A percentile compares a stretch with the other conserved stretches of the same genome.
Conservation (phyloP, 1,140 invertebrate species). For the Riptortus pedestris region DNA sequence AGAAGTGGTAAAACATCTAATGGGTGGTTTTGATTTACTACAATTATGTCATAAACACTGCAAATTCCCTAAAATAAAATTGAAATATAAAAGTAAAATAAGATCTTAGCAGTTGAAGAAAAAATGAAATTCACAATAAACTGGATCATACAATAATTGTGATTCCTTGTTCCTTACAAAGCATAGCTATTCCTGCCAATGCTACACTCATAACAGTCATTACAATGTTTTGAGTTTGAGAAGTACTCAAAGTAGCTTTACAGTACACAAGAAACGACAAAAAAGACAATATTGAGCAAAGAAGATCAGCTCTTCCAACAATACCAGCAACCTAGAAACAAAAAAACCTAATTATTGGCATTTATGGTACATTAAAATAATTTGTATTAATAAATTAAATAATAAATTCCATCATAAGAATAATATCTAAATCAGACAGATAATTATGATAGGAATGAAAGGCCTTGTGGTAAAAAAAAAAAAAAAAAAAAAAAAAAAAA, state of each 20-base stretch:
- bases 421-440: too few relatives aligned
- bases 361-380: too few relatives aligned
- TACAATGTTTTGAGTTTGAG: neutral
- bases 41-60: conserved; percentile 54
- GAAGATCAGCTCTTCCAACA: conserved; percentile 65
- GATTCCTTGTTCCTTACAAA: conserved; percentile 90
- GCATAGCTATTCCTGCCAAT: conserved; percentile 54
- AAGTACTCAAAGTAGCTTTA: conserved; percentile 29
- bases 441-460: too few relatives aligned
- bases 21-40: conserved; percentile 34
- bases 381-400: too few relatives aligned
- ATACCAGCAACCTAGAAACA: conserved; percentile 52
- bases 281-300: conserved; percentile 69
- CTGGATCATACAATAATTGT: conserved; percentile 57
- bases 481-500: too few relatives aligned
- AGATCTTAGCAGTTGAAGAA: too few relatives aligned
- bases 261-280: conserved; percentile 54
- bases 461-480: too few relatives aligned
- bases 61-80: conserved; percentile 61
- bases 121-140: conserved; percentile 5
- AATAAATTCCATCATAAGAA: too few relatives aligned
- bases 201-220: conserved; percentile 38
- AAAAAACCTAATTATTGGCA: conserved; percentile 22
- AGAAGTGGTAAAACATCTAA: neutral
- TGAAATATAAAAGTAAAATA: neutral